These are phyloP conservation scores for Furcula furcula DNA, from an alignment of 2,888 invertebrate genomes.

Conservation along the genomic window DNA sequence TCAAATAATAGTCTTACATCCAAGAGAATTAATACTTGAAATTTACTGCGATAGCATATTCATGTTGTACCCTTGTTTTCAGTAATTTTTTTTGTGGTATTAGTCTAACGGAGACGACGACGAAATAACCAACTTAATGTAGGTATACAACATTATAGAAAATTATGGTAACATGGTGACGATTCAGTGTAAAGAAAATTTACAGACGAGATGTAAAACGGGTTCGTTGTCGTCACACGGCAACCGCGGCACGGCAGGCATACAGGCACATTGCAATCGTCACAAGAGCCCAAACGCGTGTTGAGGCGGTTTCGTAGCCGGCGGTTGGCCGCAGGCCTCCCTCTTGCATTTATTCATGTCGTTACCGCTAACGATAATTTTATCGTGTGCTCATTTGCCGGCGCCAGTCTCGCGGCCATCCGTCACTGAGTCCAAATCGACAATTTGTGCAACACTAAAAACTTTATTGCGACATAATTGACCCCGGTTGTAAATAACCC, in stretches of 20 bases:
- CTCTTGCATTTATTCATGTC: conserved; percentile 83
- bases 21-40: no score
- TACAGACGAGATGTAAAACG: conserved; percentile 30
- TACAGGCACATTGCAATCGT: conserved; percentile 40
- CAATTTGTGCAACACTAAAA: conserved; percentile 80
- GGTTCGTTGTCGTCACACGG: conserved; percentile 10
- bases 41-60: no score
- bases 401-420: conserved; percentile 76
- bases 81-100: no score
- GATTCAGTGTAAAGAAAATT: conserved; percentile 28
- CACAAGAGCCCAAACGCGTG: conserved; percentile 72
- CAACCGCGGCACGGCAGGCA: conserved; percentile 8
- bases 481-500: conserved; percentile 66
- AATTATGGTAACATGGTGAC: conserved; percentile 16
- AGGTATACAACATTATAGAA: no score
- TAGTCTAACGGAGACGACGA: no score
- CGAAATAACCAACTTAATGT: no score
- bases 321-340: conserved; percentile 59
- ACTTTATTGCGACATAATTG: conserved; percentile 78
- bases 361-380: conserved; percentile 83
- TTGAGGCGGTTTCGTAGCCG: conserved; percentile 42
- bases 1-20: no score
- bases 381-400: conserved; percentile 82
- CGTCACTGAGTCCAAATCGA: conserved; percentile 77
- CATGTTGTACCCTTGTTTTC: no score